Percentiles rank a stretch among this genome's conserved stretches.
These are phyloP conservation scores for Mesembrinibis cayennensis DNA, from an alignment of 2,113 vertebrate species.

Conservation along the genomic window DNA sequence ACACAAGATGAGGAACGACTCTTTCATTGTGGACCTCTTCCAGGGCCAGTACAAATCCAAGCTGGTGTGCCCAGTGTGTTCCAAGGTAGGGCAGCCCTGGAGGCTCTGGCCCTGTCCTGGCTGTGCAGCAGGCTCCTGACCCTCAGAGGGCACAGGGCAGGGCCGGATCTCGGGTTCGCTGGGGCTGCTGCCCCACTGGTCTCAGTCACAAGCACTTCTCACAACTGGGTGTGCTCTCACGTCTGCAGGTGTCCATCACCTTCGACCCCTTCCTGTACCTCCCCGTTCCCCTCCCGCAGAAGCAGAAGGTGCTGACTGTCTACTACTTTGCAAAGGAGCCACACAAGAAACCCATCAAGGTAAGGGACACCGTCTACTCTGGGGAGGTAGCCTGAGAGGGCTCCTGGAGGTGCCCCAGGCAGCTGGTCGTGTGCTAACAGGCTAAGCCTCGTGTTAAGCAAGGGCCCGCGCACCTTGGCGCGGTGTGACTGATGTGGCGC, in stretches of 20 bases:
- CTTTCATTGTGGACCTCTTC: conserved; percentile 97
- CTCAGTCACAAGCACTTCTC: not conserved
- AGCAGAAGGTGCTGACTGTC: conserved; percentile 95
- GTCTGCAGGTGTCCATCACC: conserved; percentile 92
- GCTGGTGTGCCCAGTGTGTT: conserved; percentile 94
- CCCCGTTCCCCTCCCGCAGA: conserved; percentile 94
- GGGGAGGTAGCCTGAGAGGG: not conserved
- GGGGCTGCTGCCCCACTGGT: not conserved
- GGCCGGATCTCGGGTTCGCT: not conserved
- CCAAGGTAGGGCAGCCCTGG: conserved; percentile 81
- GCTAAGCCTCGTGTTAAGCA: not conserved
- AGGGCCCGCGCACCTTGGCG: fast-evolving
- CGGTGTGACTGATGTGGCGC: not conserved
- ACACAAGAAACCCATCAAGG: conserved; percentile 96
- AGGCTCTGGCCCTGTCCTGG: not conserved
- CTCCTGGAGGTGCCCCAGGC: not conserved
- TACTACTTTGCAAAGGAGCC: conserved; percentile 96
- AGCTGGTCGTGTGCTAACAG: not conserved
- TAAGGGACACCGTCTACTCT: conserved; percentile 49
- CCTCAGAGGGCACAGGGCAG: not conserved
- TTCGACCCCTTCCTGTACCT: conserved; percentile 98
- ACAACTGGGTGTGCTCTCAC: not conserved
- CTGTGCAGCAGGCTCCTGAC: not conserved
- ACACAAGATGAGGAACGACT: conserved; percentile 98
- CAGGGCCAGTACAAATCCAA: conserved; percentile 99